Percentiles rank a stretch among this genome's conserved stretches.
Conservation (phyloP, 2,888 invertebrate species). For the Eilema sororculum region DNA sequence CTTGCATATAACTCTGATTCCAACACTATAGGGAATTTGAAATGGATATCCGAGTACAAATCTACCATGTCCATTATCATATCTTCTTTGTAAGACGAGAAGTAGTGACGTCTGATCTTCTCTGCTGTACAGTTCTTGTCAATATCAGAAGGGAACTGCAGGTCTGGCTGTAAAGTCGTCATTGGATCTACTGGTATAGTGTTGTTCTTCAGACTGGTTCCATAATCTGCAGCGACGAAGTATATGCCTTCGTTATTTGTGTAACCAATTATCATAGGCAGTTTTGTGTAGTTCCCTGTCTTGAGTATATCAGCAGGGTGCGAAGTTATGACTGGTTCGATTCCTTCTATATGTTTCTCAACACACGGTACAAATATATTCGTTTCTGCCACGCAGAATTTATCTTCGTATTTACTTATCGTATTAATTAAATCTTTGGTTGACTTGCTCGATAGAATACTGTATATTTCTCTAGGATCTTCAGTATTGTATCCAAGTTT, state of each 20-base stretch:
- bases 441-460: slow-evolving; percentile 68
- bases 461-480: slow-evolving; percentile 72
- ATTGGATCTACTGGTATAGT: slow-evolving; percentile 57
- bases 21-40: slow-evolving; percentile 74
- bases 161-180: slow-evolving; percentile 65
- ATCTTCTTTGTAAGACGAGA: slow-evolving; percentile 69
- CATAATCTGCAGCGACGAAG: slow-evolving; percentile 75
- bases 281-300: slow-evolving; percentile 75
- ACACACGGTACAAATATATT: slow-evolving; percentile 77
- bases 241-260: slow-evolving; percentile 80
- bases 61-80: slow-evolving; percentile 78
- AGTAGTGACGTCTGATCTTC: slow-evolving; percentile 67
- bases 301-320: slow-evolving; percentile 70
- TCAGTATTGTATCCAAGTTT: slow-evolving; percentile 74
- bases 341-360: slow-evolving; percentile 72
- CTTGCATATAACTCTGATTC: slow-evolving; percentile 73
- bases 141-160: slow-evolving; percentile 69
- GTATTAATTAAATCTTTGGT: slow-evolving; percentile 68
- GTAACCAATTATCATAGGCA: slow-evolving; percentile 80
- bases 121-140: slow-evolving; percentile 69
- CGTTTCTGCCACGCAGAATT: slow-evolving; percentile 69
- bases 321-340: slow-evolving; percentile 70
- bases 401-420: slow-evolving; percentile 70
- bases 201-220: slow-evolving; percentile 63
- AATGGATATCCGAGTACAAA: slow-evolving; percentile 77